Evolutionary conservation across 2,113 vertebrate genomes (phyloP).

Genomic region (Rhizomys pruinosus): DNA sequence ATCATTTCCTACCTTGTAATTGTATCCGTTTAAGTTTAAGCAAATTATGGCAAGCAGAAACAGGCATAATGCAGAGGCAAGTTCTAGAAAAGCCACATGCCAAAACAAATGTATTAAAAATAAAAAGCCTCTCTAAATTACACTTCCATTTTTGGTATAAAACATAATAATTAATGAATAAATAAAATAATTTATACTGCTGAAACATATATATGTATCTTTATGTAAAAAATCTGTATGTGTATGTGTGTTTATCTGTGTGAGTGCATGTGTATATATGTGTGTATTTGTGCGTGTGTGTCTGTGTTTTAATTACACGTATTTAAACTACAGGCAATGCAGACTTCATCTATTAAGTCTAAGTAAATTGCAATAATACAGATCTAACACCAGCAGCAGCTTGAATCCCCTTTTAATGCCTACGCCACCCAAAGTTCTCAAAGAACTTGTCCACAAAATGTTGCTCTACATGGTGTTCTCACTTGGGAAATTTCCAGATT

Average conservation of each 20-base stretch:
- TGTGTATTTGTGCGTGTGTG: background rate
- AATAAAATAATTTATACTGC: slow-evolving; percentile 3
- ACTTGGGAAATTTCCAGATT: slow-evolving; percentile 42
- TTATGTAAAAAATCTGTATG: background rate
- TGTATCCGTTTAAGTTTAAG: slow-evolving; percentile 63
- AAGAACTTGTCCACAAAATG: background rate
- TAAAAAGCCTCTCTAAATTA: slow-evolving; percentile 22
- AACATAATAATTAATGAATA: background rate
- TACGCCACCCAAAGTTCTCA: background rate
- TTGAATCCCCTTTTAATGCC: background rate
- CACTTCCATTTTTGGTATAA: background rate
- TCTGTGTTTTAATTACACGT: background rate
- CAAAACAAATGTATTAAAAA: slow-evolving; percentile 45
- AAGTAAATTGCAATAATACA: background rate
- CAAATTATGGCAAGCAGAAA: slow-evolving; percentile 68
- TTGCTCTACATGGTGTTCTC: slow-evolving; percentile 20
- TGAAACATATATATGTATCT: background rate
- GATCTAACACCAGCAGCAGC: background rate
- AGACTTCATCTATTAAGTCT: background rate
- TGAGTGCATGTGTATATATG: too few species aligned
- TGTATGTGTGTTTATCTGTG: background rate
- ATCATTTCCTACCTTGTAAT: slow-evolving; percentile 74
- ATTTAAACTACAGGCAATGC: background rate
- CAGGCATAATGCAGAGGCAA: slow-evolving; percentile 40
- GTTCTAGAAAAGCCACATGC: background rate